Base-by-base conservation (phyloP, 1,140 invertebrate species). In the Thrips palmi region DNA sequence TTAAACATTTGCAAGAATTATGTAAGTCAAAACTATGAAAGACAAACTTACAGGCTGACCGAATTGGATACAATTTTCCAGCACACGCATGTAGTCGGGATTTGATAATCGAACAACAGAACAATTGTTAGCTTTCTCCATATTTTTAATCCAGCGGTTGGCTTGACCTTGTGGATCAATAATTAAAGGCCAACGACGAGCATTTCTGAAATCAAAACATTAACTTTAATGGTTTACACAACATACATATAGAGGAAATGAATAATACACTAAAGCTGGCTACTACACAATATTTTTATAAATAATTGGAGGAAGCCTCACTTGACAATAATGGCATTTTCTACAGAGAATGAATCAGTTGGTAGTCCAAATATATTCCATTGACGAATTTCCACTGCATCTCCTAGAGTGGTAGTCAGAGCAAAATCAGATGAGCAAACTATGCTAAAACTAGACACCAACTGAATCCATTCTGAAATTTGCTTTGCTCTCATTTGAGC, bases 121-220 rank as follows among this genome's bases (percentile, higher is more conserved):
- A 18, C 94, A 58, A 55, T 85, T 85, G 42, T 83, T 82, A 11
- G 72, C 67, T 49, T 84, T 86, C 55, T 93, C 86, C 72, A 86
- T 80, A 53, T 89, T 91, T 60, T 88, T 91, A 4, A 92, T 70
- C 88, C 88, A 93, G 53, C 88, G 82, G 46, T 89, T 91, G 0
- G 88, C 89, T 59, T 93, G 88, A 6, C 73, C 76, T 63, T 96
- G 87, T 0, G 89, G 89, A 62, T 96, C 91, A 48, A 96, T 91
- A 74, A 94, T 84, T 12, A 96, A 52, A 0, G 88, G 82, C 78
- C 84, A 86, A 44, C 87, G 68, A 42, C 81, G 68, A 3, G 86
- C 71, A 53, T 79, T 78, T 52, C 79, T 83, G 34, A 17, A 46
- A 33, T 36, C 25, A 33, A 31, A 28, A n/a, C n/a, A n/a, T n/a